Conservation (phyloP, 2,888 invertebrate genomes). For the Spodoptera littoralis region DNA sequence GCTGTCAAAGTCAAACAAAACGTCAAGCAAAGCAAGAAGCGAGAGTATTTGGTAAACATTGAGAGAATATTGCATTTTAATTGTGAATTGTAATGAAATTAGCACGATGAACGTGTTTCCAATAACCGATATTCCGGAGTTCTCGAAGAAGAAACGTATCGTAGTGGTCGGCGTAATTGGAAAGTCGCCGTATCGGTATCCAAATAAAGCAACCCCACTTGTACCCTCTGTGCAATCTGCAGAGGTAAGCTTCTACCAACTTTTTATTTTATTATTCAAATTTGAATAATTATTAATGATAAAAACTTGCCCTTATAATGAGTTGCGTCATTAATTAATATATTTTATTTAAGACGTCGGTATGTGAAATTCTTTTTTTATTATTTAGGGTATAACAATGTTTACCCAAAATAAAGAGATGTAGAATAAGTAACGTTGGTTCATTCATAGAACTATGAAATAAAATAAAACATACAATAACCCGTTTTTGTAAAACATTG, state of each 20-base stretch:
- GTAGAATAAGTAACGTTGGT: no score
- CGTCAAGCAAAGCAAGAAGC: neutral
- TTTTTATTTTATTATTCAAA: no score
- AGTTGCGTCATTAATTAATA: no score
- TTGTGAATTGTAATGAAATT: slow-evolving; percentile 65
- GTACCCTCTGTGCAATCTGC: slow-evolving; percentile 82
- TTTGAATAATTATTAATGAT: no score
- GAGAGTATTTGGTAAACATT: slow-evolving; percentile 30
- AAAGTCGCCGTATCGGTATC: slow-evolving; percentile 90
- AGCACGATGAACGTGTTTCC: slow-evolving; percentile 76
- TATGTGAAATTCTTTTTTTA: no score
- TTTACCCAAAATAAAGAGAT: neutral
- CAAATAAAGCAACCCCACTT: slow-evolving; percentile 90
- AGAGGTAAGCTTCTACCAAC: slow-evolving; percentile 66
- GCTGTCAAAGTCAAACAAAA: slow-evolving; percentile 6
- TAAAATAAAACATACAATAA: neutral
- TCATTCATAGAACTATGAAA: no score
- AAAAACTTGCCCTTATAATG: no score
- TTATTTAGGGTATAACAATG: neutral
- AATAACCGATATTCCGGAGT: slow-evolving; percentile 81
- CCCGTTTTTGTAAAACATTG: neutral
- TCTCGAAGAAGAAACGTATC: slow-evolving; percentile 88
- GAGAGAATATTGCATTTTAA: slow-evolving; percentile 10
- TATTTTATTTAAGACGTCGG: no score
- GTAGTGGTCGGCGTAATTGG: slow-evolving; percentile 92